Evolutionary conservation across 2,888 invertebrate species (phyloP).

Genomic region (Habrosyne pyritoides): DNA sequence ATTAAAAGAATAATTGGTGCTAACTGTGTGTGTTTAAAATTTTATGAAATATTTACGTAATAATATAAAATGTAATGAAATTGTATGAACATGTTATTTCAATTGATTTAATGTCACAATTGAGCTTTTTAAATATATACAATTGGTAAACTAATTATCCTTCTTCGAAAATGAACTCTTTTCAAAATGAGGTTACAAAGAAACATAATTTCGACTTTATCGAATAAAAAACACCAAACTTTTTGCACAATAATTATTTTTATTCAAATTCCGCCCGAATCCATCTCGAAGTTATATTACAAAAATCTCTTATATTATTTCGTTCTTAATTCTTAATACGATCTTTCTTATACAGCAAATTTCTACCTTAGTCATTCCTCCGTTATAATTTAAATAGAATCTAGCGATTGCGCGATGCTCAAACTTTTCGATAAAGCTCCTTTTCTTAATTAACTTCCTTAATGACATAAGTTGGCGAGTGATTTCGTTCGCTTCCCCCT

Average conservation of each 20-base stretch:
- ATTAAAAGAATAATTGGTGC: no score
- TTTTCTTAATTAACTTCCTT: conserved; percentile 47
- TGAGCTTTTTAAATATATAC: no score
- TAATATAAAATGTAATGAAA: no score
- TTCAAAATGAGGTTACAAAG: background rate
- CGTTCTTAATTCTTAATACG: conserved; percentile 14
- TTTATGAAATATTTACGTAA: no score
- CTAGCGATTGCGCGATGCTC: conserved; percentile 14
- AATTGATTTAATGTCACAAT: no score
- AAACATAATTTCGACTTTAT: background rate
- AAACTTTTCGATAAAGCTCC: conserved; percentile 61
- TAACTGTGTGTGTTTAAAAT: no score
- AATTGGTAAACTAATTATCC: no score
- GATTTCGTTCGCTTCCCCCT: conserved; percentile 30
- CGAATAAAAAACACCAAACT: background rate
- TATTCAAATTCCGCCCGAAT: conserved; percentile 12
- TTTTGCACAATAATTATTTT: conserved; percentile 4
- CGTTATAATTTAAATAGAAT: conserved; percentile 15
- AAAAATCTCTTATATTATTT: conserved; percentile 9
- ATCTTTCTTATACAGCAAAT: conserved; percentile 9
- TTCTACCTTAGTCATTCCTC: conserved; percentile 12
- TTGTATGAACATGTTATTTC: no score
- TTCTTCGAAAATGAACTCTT: background rate
- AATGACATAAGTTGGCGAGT: conserved; percentile 49
- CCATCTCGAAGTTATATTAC: conserved; percentile 16